These are phyloP conservation scores for Clarias fuscus DNA, from an alignment of 2,797 vertebrate genomes.

Conservation along the genomic window DNA sequence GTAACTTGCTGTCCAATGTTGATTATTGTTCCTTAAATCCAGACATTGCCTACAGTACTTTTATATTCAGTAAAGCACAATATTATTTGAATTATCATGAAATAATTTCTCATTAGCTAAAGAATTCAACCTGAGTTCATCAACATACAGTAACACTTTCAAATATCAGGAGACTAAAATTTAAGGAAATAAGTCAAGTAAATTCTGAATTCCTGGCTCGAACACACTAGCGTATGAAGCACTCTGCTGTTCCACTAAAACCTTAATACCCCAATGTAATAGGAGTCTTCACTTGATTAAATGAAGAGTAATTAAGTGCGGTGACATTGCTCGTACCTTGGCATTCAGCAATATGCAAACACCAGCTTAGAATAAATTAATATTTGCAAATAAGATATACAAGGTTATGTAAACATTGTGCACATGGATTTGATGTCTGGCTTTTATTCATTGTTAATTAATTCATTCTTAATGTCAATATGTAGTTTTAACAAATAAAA, in stretches of 20 bases:
- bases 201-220: neutral
- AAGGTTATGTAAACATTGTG: conserved; percentile 4
- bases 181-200: neutral
- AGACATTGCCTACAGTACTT: neutral
- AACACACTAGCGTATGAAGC: neutral
- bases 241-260: neutral
- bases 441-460: neutral
- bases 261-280: neutral
- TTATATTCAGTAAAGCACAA: neutral
- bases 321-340: conserved; percentile 21
- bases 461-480: neutral
- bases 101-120: neutral
- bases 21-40: neutral
- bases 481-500: no score
- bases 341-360: conserved; percentile 13
- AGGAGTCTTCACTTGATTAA: neutral
- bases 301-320: conserved; percentile 8
- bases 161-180: neutral
- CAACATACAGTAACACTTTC: neutral
- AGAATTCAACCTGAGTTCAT: neutral
- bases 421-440: neutral
- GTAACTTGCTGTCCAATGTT: neutral
- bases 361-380: conserved; percentile 3
- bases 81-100: neutral
- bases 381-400: conserved; percentile 18